phyloP scores from a whole-genome alignment of 1,140 invertebrate genomes.

The Neomicropteryx cornuta region DNA sequence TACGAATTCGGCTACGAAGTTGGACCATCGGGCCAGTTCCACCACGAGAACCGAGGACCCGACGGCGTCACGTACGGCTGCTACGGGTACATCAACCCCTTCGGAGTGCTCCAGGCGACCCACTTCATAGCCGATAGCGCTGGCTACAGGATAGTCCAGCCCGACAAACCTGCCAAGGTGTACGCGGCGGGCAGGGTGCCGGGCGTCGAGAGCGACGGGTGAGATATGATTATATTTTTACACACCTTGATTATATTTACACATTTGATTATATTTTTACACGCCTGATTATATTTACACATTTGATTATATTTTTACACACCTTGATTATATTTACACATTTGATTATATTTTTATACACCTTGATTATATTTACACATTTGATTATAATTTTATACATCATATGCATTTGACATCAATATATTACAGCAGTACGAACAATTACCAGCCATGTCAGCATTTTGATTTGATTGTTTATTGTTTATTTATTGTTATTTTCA shows the following conservation, averaged over 20 bases:
- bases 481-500: too few relatives aligned
- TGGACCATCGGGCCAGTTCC: slow-evolving; percentile 61
- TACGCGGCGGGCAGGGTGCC: slow-evolving; percentile 39
- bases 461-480: too few relatives aligned
- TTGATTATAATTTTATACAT: too few relatives aligned
- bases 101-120: slow-evolving; percentile 50
- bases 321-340: too few relatives aligned
- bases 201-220: slow-evolving; percentile 9
- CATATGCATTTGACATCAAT: too few relatives aligned
- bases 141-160: slow-evolving; percentile 60
- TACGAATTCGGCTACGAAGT: slow-evolving; percentile 67
- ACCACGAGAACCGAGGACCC: slow-evolving; percentile 60
- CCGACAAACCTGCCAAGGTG: slow-evolving; percentile 55
- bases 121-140: slow-evolving; percentile 69
- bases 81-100: slow-evolving; percentile 63
- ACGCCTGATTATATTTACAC: too few relatives aligned
- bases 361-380: too few relatives aligned
- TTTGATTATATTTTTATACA: too few relatives aligned
- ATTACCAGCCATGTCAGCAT: too few relatives aligned
- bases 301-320: too few relatives aligned
- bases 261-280: not conserved
- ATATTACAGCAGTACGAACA: too few relatives aligned
- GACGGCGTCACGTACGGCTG: slow-evolving; percentile 69
- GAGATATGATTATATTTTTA: not conserved
- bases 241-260: not conserved